A percentile compares a stretch with the other conserved stretches of the same genome.
These are phyloP conservation scores for Rhinophrynus dorsalis DNA, from an alignment of 2,797 vertebrate species.

Conservation along the genomic window DNA sequence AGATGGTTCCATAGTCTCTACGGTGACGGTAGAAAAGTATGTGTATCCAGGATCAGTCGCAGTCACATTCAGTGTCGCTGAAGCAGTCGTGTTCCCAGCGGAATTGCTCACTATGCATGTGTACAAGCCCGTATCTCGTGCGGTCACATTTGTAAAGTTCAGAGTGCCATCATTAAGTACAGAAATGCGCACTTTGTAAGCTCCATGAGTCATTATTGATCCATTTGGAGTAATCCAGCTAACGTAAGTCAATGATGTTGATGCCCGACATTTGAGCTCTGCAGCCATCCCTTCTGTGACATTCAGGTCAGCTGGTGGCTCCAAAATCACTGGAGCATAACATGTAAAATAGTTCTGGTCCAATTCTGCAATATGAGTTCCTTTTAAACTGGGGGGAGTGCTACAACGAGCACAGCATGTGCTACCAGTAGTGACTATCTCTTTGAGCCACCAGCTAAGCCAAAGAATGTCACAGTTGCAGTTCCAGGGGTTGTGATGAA, in stretches of 20 bases:
- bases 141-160: conserved; percentile 97
- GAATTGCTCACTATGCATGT: conserved; percentile 99
- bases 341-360: conserved; percentile 98
- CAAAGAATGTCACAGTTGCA: conserved; percentile 99
- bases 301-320: conserved; percentile 94
- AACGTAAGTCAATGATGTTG: conserved; percentile 90
- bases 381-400: conserved; percentile 88
- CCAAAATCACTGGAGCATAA: conserved; percentile 97
- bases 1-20: conserved; percentile 95
- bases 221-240: conserved; percentile 99
- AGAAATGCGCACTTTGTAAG: conserved; percentile 94
- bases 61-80: conserved; percentile 94
- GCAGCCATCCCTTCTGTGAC: conserved; percentile 97
- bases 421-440: conserved; percentile 97
- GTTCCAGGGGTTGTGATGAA: conserved; percentile 99
- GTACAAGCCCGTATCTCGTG: conserved; percentile 96
- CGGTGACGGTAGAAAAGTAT: conserved; percentile 97
- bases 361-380: conserved; percentile 95
- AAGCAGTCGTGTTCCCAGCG: conserved; percentile 96
- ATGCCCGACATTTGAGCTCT: conserved; percentile 94
- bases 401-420: conserved; percentile 97
- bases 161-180: conserved; percentile 96
- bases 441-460: conserved; percentile 99
- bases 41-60: conserved; percentile 92
- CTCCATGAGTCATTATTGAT: conserved; percentile 97